A percentile compares a stretch with the other conserved stretches of the same genome.
phyloP scores from a whole-genome alignment of 2,113 vertebrate genomes.

The Oreochromis aureus region DNA sequence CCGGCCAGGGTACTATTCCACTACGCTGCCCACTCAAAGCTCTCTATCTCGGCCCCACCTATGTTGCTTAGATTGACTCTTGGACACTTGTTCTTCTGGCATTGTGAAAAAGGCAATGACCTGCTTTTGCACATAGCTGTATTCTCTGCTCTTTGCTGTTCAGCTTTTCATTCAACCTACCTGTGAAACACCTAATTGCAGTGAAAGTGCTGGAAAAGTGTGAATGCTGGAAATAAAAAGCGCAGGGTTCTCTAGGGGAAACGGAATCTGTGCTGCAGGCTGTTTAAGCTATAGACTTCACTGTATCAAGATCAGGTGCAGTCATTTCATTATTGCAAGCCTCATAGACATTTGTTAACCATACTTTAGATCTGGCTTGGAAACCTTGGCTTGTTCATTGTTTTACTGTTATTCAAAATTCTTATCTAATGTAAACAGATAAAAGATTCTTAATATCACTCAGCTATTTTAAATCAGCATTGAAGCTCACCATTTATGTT shows the following conservation, averaged over 20 bases:
- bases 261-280: neutral
- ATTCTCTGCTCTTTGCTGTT: neutral
- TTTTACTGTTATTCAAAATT: constrained; percentile 33
- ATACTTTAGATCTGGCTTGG: constrained; percentile 12
- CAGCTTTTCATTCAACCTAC: neutral
- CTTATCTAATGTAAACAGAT: constrained; percentile 60
- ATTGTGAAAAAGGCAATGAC: constrained; percentile 5
- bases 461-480: constrained; percentile 23
- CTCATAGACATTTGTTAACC: neutral
- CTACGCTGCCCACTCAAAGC: neutral
- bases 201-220: neutral
- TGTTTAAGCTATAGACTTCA: neutral
- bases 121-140: neutral
- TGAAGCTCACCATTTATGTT: neutral
- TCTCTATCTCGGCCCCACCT: neutral
- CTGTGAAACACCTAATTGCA: neutral
- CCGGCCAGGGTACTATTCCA: constrained; percentile 15
- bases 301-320: neutral
- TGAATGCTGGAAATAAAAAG: neutral
- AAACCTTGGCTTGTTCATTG: constrained; percentile 50
- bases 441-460: constrained; percentile 22
- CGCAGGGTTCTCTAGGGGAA: neutral
- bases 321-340: constrained; percentile 27
- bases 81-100: neutral
- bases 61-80: neutral